phyloP scores from a whole-genome alignment of 23 tunicate species.

The Oikopleura dioica region DNA sequence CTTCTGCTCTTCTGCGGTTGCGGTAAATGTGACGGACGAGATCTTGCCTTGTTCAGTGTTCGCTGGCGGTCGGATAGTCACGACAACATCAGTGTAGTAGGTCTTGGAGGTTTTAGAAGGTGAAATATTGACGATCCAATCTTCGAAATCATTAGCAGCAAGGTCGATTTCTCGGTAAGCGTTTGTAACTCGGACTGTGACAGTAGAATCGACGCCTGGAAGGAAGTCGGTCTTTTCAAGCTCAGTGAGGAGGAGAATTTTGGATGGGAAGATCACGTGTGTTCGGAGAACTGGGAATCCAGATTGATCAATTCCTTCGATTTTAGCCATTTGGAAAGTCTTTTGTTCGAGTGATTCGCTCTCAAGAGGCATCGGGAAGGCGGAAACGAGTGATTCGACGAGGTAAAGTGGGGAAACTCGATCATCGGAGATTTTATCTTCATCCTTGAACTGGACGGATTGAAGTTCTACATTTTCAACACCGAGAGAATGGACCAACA shows the following conservation, averaged over 20 bases:
- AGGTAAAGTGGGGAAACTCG: background rate
- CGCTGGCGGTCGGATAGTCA: background rate
- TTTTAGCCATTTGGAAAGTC: background rate
- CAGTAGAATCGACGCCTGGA: background rate
- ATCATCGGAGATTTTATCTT: background rate
- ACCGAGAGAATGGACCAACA: slow-evolving; percentile 9
- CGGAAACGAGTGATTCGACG: slow-evolving; percentile 5
- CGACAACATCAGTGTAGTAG: background rate
- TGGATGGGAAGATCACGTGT: slow-evolving; percentile 6
- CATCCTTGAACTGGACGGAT: slow-evolving; percentile 3
- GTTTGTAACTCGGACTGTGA: slow-evolving; percentile 8
- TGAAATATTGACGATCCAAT: background rate
- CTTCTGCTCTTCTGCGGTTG: background rate
- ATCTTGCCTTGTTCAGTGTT: background rate
- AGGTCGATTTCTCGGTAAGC: background rate
- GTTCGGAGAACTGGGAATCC: slow-evolving; percentile 7
- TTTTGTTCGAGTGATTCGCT: background rate
- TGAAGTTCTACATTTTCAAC: slow-evolving; percentile 12
- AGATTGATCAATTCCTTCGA: slow-evolving; percentile 10
- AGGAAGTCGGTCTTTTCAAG: background rate
- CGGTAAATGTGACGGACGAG: background rate
- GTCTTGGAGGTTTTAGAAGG: background rate
- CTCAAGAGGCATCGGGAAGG: slow-evolving; percentile 10
- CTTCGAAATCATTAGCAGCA: background rate
- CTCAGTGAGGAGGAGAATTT: background rate